A percentile compares a stretch with the other conserved stretches of the same genome.
Evolutionary conservation across 2,797 vertebrate species (phyloP).

Genomic region (Enteromius radiatus): DNA sequence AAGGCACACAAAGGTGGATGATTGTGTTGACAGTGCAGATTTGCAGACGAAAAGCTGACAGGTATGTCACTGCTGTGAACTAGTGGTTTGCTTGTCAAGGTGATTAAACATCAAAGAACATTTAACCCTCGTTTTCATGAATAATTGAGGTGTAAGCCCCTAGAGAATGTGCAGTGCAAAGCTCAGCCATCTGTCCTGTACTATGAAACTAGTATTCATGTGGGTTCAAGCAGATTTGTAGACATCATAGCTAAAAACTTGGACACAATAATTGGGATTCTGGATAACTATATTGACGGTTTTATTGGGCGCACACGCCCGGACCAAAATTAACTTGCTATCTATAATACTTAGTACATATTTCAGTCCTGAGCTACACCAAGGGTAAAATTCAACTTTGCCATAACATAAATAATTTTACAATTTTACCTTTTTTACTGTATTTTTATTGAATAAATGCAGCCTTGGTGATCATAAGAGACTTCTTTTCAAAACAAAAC

Average conservation of each 20-base stretch:
- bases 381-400: too few species aligned
- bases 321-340: too few species aligned
- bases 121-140: constrained; percentile 54
- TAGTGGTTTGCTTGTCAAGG: constrained; percentile 43
- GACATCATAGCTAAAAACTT: not conserved
- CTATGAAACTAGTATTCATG: constrained; percentile 36
- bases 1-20: not conserved
- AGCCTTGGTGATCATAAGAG: too few species aligned
- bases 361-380: too few species aligned
- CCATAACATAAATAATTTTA: too few species aligned
- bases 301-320: too few species aligned
- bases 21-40: constrained; percentile 46
- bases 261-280: not conserved
- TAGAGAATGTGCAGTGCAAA: constrained; percentile 17
- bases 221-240: constrained; percentile 12
- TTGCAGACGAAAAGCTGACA: constrained; percentile 34
- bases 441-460: too few species aligned
- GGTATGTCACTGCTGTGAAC: constrained; percentile 19
- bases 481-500: not conserved
- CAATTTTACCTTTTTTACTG: too few species aligned
- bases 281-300: not conserved
- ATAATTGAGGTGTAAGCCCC: constrained; percentile 47
- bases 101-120: constrained; percentile 52
- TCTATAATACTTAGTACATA: too few species aligned
- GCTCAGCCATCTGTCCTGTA: constrained; percentile 42